Evolutionary conservation across 2,113 vertebrate species (phyloP).

Genomic region (Pundamilia nyererei): DNA sequence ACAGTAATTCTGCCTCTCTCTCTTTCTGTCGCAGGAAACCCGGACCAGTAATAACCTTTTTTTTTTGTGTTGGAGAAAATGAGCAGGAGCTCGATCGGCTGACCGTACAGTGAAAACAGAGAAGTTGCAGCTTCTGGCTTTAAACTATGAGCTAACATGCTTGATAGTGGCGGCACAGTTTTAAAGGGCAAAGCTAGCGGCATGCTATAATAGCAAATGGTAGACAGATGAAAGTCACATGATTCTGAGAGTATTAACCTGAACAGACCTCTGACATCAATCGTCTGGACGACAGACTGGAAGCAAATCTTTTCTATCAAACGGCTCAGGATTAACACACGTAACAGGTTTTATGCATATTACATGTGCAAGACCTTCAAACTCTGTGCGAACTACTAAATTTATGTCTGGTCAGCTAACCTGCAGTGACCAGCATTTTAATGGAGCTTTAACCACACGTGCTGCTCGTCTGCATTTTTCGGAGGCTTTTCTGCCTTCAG

Average conservation of each 20-base stretch:
- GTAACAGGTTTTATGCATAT: background rate
- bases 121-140: background rate
- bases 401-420: background rate
- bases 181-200: background rate
- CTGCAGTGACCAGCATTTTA: background rate
- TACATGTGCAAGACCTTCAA: background rate
- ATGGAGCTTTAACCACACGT: background rate
- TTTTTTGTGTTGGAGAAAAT: background rate
- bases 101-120: background rate
- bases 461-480: background rate
- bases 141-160: background rate
- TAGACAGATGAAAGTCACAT: background rate
- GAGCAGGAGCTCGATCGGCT: background rate
- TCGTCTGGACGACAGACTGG: background rate
- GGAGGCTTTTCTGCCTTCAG: fast-evolving
- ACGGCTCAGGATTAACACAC: background rate
- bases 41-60: background rate
- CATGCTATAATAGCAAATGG: background rate
- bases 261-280: background rate
- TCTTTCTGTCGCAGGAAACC: background rate
- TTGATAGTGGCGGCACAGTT: background rate
- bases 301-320: background rate
- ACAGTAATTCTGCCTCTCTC: background rate
- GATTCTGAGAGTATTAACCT: background rate
- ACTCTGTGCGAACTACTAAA: background rate